These are phyloP conservation scores for Menidia menidia DNA, from an alignment of 2,797 vertebrate species.

Conservation along the genomic window DNA sequence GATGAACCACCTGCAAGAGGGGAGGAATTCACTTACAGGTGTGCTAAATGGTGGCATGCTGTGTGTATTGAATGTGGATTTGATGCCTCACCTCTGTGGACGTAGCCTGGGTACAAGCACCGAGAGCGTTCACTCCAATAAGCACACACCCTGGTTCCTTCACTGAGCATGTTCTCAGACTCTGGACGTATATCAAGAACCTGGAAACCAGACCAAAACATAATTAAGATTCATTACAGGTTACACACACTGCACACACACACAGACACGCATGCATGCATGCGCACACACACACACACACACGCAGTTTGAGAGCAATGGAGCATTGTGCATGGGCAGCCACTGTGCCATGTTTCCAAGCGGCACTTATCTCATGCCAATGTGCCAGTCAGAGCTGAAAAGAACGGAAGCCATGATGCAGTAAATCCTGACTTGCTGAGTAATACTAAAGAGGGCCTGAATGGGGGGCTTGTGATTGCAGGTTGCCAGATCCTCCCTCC, in stretches of 20 bases:
- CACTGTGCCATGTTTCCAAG: slow-evolving; percentile 80
- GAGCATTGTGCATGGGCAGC: slow-evolving; percentile 75
- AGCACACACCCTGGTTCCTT: slow-evolving; percentile 93
- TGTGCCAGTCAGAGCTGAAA: slow-evolving; percentile 84
- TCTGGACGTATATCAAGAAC: slow-evolving; percentile 91
- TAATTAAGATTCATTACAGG: slow-evolving; percentile 76
- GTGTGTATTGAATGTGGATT: not conserved
- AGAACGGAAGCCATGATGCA: slow-evolving; percentile 84
- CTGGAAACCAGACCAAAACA: slow-evolving; percentile 80
- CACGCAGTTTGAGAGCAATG: slow-evolving; percentile 54
- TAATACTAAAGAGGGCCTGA: slow-evolving; percentile 85
- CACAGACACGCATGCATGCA: slow-evolving; percentile 38
- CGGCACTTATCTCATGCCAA: slow-evolving; percentile 85
- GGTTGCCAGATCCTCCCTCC: slow-evolving; percentile 83
- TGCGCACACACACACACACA: slow-evolving; percentile 42
- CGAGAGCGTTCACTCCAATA: slow-evolving; percentile 97
- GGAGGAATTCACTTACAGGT: slow-evolving; percentile 12
- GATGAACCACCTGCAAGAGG: slow-evolving; percentile 73
- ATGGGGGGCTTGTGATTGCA: slow-evolving; percentile 85
- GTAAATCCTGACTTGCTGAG: slow-evolving; percentile 87
- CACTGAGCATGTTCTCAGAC: slow-evolving; percentile 84
- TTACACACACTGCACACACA: slow-evolving; percentile 53
- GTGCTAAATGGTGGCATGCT: not conserved
- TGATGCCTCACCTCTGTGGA: slow-evolving; percentile 86
- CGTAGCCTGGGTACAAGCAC: slow-evolving; percentile 94